Conservation (phyloP, 2,888 invertebrate genomes). For the Galerucella calmariensis region DNA sequence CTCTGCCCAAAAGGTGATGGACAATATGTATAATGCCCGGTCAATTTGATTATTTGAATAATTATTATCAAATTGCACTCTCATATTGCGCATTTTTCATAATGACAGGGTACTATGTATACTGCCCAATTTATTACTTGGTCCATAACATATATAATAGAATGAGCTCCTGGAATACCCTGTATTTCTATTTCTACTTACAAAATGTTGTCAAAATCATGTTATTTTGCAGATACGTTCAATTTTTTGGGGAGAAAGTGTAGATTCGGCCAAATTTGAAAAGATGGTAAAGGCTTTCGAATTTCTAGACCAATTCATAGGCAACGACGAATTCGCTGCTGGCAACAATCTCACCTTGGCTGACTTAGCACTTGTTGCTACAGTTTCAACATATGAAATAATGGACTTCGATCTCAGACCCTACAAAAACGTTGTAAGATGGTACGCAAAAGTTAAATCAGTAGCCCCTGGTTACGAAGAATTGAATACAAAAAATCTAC, state of each 20-base stretch:
- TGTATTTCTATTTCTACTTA: too few relatives aligned
- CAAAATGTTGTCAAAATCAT: neutral
- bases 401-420: conserved; percentile 72
- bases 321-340: conserved; percentile 76
- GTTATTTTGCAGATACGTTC: conserved; percentile 57
- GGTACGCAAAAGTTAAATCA: conserved; percentile 72
- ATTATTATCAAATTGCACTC: too few relatives aligned
- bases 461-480: conserved; percentile 70
- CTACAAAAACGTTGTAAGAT: conserved; percentile 75
- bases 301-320: conserved; percentile 78
- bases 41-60: too few relatives aligned
- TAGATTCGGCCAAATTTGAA: conserved; percentile 74
- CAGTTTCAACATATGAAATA: conserved; percentile 78
- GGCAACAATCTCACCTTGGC: conserved; percentile 83
- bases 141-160: too few relatives aligned
- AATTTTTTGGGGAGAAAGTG: conserved; percentile 63
- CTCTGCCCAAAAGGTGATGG: too few relatives aligned
- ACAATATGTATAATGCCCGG: too few relatives aligned
- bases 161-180: too few relatives aligned
- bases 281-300: conserved; percentile 76
- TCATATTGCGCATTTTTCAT: too few relatives aligned
- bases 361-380: conserved; percentile 76
- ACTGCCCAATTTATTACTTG: too few relatives aligned
- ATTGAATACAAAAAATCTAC: conserved; percentile 57
- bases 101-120: too few relatives aligned